A percentile compares a stretch with the other conserved stretches of the same genome.
These are phyloP conservation scores for Hesperophylax magnus DNA, from an alignment of 1,140 invertebrate genomes.

Conservation along the genomic window DNA sequence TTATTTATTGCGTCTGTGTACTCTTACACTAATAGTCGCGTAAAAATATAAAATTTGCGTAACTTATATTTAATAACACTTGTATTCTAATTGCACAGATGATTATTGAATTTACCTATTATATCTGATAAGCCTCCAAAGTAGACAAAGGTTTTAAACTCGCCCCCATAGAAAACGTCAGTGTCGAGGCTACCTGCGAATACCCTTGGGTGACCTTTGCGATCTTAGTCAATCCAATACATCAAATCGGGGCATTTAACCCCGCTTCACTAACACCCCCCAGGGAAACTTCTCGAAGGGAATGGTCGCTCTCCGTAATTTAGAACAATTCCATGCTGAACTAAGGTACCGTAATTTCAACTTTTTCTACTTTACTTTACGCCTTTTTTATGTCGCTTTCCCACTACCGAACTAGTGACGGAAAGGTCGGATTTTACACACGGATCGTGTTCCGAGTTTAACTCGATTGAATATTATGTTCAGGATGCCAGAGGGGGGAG, in stretches of 20 bases:
- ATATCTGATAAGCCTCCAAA: too few species aligned
- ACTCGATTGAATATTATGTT: conserved; percentile 21
- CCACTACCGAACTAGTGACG: not conserved
- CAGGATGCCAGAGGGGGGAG: not conserved
- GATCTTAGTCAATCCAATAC: conserved; percentile 5
- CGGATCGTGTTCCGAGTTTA: not conserved
- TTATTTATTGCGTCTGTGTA: too few species aligned
- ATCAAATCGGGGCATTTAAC: conserved; percentile 27
- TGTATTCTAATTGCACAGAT: too few species aligned
- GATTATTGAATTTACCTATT: too few species aligned
- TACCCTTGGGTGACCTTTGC: conserved; percentile 10
- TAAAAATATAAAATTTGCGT: too few species aligned
- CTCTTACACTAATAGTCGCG: too few species aligned
- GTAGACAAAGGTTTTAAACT: too few species aligned
- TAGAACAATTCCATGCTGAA: conserved; percentile 22
- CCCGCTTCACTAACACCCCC: not conserved
- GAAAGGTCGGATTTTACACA: conserved; percentile 19
- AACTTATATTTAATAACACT: too few species aligned
- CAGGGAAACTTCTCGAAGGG: not conserved
- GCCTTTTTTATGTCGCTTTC: conserved; percentile 7
- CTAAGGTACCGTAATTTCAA: conserved; percentile 19
- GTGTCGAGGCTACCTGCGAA: not conserved
- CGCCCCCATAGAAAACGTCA: not conserved
- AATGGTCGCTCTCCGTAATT: conserved; percentile 19
- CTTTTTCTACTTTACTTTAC: conserved; percentile 13